Percentiles rank a stretch among this genome's conserved stretches.
Evolutionary conservation across 2,888 invertebrate species (phyloP).

Genomic region (Phragmatobia fuliginosa): DNA sequence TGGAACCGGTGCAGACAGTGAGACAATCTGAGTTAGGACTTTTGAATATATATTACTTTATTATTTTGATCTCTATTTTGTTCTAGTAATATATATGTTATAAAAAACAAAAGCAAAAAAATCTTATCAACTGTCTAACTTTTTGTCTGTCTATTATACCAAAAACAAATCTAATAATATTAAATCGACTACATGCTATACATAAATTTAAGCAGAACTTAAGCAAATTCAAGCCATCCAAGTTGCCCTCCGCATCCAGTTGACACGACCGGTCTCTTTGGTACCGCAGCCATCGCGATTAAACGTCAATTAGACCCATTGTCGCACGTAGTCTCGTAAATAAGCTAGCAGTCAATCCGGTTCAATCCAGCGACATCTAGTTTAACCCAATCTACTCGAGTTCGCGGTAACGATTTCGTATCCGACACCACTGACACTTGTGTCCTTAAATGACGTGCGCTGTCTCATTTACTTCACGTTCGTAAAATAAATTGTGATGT

Average conservation of each 20-base stretch:
- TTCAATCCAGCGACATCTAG: constrained; percentile 52
- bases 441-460: constrained; percentile 53
- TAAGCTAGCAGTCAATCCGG: constrained; percentile 67
- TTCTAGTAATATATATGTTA: not conserved
- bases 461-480: constrained; percentile 57
- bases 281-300: constrained; percentile 73
- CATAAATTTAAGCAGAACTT: not conserved
- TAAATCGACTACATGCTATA: not conserved
- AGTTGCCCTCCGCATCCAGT: constrained; percentile 25
- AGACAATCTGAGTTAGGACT: too few relatives aligned
- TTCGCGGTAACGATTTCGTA: constrained; percentile 59
- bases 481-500: constrained; percentile 48
- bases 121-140: not conserved
- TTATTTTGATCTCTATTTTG: too few relatives aligned
- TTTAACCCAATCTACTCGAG: constrained; percentile 15
- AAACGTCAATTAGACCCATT: constrained; percentile 81
- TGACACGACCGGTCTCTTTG: constrained; percentile 66
- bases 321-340: constrained; percentile 75
- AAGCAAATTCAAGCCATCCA: constrained; percentile 7
- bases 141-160: not conserved
- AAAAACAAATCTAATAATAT: not conserved
- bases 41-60: too few relatives aligned
- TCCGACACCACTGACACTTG: constrained; percentile 54
- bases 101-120: not conserved
- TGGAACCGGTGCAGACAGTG: too few relatives aligned